Conservation (phyloP, 2,113 vertebrate genomes). For the Falco punctatus region DNA sequence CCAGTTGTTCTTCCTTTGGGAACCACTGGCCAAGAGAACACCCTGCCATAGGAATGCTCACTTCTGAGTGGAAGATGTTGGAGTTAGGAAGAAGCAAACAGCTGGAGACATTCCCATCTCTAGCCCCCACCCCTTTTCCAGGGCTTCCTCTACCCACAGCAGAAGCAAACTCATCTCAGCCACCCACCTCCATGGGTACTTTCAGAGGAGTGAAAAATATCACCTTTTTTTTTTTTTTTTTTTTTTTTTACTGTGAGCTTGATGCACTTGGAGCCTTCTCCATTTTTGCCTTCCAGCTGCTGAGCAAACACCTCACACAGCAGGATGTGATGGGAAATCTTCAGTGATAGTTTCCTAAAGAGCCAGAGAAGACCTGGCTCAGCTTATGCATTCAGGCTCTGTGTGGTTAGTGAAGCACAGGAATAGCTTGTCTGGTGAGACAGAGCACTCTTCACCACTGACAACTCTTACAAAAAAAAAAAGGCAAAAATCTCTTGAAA, state of each 20-base stretch:
- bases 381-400: background rate
- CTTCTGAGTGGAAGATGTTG: background rate
- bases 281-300: background rate
- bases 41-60: rapidly evolving
- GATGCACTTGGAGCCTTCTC: background rate
- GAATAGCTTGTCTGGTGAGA: background rate
- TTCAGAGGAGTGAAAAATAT: background rate
- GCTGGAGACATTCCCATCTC: background rate
- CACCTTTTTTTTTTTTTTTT: no score
- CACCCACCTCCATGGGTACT: background rate
- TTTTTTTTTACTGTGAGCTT: background rate
- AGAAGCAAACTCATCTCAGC: background rate
- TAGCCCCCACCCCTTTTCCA: background rate
- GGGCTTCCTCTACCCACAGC: background rate
- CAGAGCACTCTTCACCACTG: background rate
- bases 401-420: background rate
- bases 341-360: background rate
- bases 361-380: background rate
- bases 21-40: background rate
- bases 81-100: background rate
- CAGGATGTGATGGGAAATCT: background rate
- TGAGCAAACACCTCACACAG: background rate
- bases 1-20: background rate
- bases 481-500: background rate
- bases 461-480: background rate